Base-by-base conservation (phyloP, 2,113 vertebrate species). In the Todiramphus saurophagus region DNA sequence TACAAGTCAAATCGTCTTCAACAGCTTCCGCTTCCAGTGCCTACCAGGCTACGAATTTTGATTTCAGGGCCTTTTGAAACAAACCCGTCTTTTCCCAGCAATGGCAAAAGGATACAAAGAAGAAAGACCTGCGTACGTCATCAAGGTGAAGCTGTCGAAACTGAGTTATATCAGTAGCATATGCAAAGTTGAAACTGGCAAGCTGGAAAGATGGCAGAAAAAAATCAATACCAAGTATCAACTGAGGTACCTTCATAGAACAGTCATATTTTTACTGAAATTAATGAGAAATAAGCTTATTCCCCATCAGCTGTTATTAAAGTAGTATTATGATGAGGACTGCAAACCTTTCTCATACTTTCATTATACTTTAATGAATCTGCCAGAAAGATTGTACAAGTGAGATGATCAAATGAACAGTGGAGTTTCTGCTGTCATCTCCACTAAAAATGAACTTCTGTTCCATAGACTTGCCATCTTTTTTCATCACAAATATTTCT, bases 111-210 rank as follows among this genome's bases (percentile, higher is more conserved):
- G 99, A 99, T 99, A 99, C 99, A 90, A 99, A 99, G 97, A 99
- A 99, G 95, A 99, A 99, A 17, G 99, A 99, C 97, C 99, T 98
- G 63, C 99, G 98, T 91, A 99, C 90, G 9, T 99, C 99, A 72
- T 99, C 99, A 30, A 98, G 80, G 92, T 96, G 98, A 28, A 99
- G 98, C 77, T 99, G 98, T 72, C 99, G 98, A 93, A 99, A 97
- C 93, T 98, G 98, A 91, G 97, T 97, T 95, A 98, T 98, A 92
- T 99, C 99, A 21, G 98, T 94, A 64, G 97, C 98, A 70, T 39
- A 98, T 55, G 98, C 96, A n/a, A 99, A 99, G 94, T 98, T 98
- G 56, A 99, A 98, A 78, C 89, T 96, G 85, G 97, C 97, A 79
- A 99, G 97, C 99, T 99, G 96, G 17, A 90, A 96, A 94, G 82